phyloP scores from a whole-genome alignment of 1,140 invertebrate genomes.

The Heliothis virescens region DNA sequence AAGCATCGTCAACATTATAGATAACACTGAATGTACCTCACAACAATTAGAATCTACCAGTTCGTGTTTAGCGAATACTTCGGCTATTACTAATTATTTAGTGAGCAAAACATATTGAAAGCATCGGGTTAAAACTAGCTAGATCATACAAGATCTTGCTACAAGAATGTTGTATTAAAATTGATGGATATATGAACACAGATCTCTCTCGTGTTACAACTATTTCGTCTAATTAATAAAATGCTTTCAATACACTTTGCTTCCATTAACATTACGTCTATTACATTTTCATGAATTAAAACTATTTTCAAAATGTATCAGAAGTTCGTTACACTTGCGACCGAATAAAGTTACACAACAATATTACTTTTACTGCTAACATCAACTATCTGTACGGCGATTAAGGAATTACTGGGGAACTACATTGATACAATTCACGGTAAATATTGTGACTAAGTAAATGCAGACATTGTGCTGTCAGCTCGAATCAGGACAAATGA shows the following conservation, averaged over 20 bases:
- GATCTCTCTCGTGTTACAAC: not conserved
- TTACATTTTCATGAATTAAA: constrained; percentile 33
- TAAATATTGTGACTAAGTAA: constrained; percentile 52
- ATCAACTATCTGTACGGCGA: constrained; percentile 38
- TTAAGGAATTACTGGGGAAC: not conserved
- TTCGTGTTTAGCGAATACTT: constrained; percentile 39
- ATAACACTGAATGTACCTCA: constrained; percentile 47
- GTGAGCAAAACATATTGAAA: constrained; percentile 6
- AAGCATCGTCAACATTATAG: constrained; percentile 35
- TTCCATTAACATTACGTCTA: constrained; percentile 21
- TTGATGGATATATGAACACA: constrained; percentile 37
- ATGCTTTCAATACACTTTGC: constrained; percentile 22
- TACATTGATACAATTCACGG: constrained; percentile 24
- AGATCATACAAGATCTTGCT: too few species aligned
- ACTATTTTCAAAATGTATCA: constrained; percentile 26
- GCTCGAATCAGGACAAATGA: constrained; percentile 44
- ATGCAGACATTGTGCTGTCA: constrained; percentile 64
- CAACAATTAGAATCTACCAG: constrained; percentile 48
- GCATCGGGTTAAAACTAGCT: not conserved
- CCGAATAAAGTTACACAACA: constrained; percentile 48
- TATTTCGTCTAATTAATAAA: not conserved
- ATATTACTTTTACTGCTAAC: constrained; percentile 42
- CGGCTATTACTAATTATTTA: constrained; percentile 39
- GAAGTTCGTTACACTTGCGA: constrained; percentile 49
- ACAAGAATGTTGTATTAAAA: not conserved